Base-by-base conservation (phyloP, 2,797 vertebrate genomes). In the Perodicticus potto region DNA sequence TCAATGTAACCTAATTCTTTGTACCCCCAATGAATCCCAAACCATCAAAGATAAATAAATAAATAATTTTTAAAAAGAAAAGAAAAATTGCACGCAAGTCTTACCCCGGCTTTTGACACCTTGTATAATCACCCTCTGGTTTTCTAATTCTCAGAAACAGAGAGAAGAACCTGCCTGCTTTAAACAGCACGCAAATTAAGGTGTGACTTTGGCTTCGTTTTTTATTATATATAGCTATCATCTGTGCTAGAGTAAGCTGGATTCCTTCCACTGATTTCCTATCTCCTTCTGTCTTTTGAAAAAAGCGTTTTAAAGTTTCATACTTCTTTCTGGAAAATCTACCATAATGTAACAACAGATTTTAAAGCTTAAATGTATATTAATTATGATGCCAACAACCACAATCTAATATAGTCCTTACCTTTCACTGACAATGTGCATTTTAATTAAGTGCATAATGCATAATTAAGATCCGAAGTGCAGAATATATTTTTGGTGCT, bases 291-390 rank as follows among this genome's bases (percentile, higher is more conserved):
- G 96, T 97, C 95, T 98, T 93, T 93, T 94, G 87, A 40, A 89
- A 96, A 96, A 96, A 89, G 69, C 92, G 57, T 96, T 94, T 96
- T 94, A 76, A 95, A 96, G 63, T 92, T 90, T 93, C 89, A 17
- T 59, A 91, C 92, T 95, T 96, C 96, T 97, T 95, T 96, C 93
- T 96, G 93, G 95, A 96, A 97, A 91, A 73, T 67, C 97, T 83
- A 96, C 93, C 97, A 98, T 93, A 98, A 96, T 97, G 96, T 88
- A 97, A 97, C 96, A 97, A 97, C 97, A 98, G 97, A 98, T 96
- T 97, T 96, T 82, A 92, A 95, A 96, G 89, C 94, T 96, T 96
- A 94, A 91, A 97, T 97, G 96, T 83, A 92, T 97, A 97, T 97
- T 96, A 97, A 92, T 93, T 94, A 92, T n/a, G 92, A 90, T 97